Conservation (phyloP, 2,888 invertebrate species). For the Neocrepidodera transversa region DNA sequence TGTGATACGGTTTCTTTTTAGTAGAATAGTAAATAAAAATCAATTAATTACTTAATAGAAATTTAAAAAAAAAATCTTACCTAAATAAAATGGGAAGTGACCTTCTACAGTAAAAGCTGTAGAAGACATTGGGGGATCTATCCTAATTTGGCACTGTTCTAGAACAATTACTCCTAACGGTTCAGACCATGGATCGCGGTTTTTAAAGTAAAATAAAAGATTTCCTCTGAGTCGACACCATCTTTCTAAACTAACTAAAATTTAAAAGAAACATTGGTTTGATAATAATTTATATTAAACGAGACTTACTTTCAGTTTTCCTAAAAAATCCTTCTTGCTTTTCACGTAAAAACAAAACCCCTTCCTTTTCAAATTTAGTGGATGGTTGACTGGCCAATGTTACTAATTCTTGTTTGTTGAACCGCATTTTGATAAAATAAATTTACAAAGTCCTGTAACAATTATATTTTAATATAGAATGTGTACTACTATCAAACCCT, state of each 20-base stretch:
- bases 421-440: constrained; percentile 73
- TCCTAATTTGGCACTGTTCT: constrained; percentile 83
- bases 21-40: too few species aligned
- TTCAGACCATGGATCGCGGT: constrained; percentile 86
- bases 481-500: too few species aligned
- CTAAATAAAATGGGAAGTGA: constrained; percentile 81
- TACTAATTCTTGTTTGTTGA: constrained; percentile 87
- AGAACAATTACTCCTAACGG: constrained; percentile 88
- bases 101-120: constrained; percentile 71
- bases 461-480: too few species aligned
- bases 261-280: constrained; percentile 27
- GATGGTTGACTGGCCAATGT: constrained; percentile 86
- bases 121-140: constrained; percentile 67
- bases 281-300: background rate
- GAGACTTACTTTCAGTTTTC: constrained; percentile 83
- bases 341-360: constrained; percentile 84
- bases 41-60: too few species aligned
- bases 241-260: constrained; percentile 77
- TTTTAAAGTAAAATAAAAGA: constrained; percentile 91
- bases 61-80: too few species aligned
- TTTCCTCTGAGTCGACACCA: constrained; percentile 94
- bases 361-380: constrained; percentile 91
- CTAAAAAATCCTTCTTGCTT: constrained; percentile 92
- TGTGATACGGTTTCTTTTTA: too few species aligned
- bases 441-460: background rate